Percentiles rank a stretch among this genome's conserved stretches.
Evolutionary conservation across 2,888 invertebrate species (phyloP).

Genomic region (Stenurella melanura): DNA sequence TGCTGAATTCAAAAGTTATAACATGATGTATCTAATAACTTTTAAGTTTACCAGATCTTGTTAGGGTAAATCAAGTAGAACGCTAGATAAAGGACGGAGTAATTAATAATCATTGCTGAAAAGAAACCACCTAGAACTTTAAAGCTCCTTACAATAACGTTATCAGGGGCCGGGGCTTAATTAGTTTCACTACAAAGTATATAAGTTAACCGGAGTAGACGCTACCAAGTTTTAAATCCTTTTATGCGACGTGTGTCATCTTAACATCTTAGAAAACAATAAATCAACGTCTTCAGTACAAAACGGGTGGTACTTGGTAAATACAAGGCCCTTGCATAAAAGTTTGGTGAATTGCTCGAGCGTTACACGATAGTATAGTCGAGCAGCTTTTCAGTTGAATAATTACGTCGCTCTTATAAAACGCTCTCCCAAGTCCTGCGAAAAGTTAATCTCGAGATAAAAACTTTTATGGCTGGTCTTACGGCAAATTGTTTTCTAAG

Average conservation of each 20-base stretch:
- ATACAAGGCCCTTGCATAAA: background rate
- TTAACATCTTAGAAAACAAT: conserved; percentile 54
- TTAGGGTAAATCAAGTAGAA: conserved; percentile 27
- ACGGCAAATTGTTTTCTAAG: conserved; percentile 56
- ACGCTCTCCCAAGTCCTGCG: conserved; percentile 44
- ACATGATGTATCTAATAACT: too few relatives aligned
- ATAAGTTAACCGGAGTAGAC: conserved; percentile 22
- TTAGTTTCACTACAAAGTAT: conserved; percentile 31
- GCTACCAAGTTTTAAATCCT: conserved; percentile 53
- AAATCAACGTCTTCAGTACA: conserved; percentile 46
- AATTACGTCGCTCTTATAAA: conserved; percentile 48
- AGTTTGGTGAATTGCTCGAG: conserved; percentile 17
- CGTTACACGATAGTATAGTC: conserved; percentile 12
- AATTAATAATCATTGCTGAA: conserved; percentile 35
- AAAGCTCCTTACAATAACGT: conserved; percentile 35
- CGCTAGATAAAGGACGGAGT: conserved; percentile 22
- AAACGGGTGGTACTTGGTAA: conserved; percentile 10
- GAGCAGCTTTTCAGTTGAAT: conserved; percentile 53
- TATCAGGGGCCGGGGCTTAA: conserved; percentile 32
- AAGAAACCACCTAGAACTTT: conserved; percentile 24
- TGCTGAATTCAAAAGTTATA: too few relatives aligned
- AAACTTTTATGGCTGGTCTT: conserved; percentile 53
- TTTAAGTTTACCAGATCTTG: conserved; percentile 12
- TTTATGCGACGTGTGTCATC: conserved; percentile 55
- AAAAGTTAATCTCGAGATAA: conserved; percentile 56